phyloP scores from a whole-genome alignment of 2,113 vertebrate species.

The Polypterus senegalus region DNA sequence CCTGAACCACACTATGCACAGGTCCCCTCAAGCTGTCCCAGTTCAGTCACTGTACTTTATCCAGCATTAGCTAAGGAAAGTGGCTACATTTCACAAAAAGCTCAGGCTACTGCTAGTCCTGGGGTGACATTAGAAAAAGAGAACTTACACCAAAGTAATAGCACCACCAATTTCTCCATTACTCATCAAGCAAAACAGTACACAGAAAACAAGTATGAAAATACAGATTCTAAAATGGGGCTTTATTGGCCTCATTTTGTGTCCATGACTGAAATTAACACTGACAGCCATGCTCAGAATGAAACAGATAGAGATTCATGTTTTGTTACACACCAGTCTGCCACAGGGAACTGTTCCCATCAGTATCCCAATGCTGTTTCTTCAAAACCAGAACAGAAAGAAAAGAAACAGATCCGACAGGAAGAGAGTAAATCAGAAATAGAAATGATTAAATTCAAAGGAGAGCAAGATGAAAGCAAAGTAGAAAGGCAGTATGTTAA shows the following conservation, averaged over 20 bases:
- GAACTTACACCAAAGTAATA: constrained; percentile 62
- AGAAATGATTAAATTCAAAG: constrained; percentile 34
- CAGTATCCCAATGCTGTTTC: not conserved
- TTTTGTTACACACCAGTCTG: constrained; percentile 14
- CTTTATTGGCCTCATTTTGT: constrained; percentile 37
- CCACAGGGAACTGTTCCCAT: constrained; percentile 16
- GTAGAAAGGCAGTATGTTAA: constrained; percentile 29
- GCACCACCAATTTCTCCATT: constrained; percentile 33
- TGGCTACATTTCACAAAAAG: constrained; percentile 24
- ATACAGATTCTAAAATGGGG: constrained; percentile 25
- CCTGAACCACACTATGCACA: constrained; percentile 76
- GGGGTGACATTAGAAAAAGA: constrained; percentile 30
- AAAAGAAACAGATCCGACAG: constrained; percentile 29
- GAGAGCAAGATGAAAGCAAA: constrained; percentile 24
- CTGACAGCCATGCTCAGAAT: constrained; percentile 14
- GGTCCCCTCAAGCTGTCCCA: constrained; percentile 47
- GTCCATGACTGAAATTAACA: constrained; percentile 28
- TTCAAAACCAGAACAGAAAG: constrained; percentile 19
- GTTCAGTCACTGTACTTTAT: constrained; percentile 42
- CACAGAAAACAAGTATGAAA: constrained; percentile 40
- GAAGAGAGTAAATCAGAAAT: constrained; percentile 27
- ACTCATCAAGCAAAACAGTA: constrained; percentile 15
- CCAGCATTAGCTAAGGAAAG: constrained; percentile 72
- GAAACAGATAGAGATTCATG: constrained; percentile 17
- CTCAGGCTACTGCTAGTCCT: constrained; percentile 11